A percentile compares a stretch with the other conserved stretches of the same genome.
These are phyloP conservation scores for Saimiri boliviensis DNA, from an alignment of 2,113 vertebrate species.

Conservation along the genomic window DNA sequence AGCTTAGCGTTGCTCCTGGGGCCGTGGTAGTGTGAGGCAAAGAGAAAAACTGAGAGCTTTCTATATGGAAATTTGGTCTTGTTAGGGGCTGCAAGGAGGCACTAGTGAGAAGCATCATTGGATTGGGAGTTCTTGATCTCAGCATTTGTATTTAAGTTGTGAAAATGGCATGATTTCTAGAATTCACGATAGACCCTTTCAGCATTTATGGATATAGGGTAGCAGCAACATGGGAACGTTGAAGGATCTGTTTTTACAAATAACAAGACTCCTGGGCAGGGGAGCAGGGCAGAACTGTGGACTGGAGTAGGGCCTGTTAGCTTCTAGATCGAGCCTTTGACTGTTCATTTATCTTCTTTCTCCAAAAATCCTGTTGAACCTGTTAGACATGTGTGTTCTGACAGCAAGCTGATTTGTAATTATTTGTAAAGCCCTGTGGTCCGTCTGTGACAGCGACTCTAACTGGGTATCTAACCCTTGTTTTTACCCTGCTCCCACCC, in stretches of 20 bases:
- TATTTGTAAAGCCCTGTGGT: background rate
- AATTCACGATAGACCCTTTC: background rate
- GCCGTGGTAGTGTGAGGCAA: background rate
- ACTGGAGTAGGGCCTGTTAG: background rate
- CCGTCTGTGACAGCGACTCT: background rate
- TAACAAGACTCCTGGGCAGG: background rate
- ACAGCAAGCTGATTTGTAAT: background rate
- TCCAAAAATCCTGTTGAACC: constrained; percentile 76
- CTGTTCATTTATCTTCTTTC: constrained; percentile 48
- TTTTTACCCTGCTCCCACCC: background rate
- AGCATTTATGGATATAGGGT: background rate
- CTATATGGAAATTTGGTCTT: background rate
- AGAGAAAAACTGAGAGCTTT: background rate
- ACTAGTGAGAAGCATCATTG: background rate
- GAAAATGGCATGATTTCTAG: background rate
- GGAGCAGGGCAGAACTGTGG: background rate
- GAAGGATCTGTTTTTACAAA: background rate
- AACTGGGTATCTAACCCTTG: background rate
- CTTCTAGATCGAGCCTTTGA: background rate
- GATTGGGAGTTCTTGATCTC: background rate
- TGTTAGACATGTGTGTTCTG: constrained; percentile 63
- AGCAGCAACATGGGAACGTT: background rate
- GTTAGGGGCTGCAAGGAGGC: background rate
- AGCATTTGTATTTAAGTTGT: background rate
- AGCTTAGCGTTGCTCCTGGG: background rate